phyloP scores from a whole-genome alignment of 37 sponge, comb jelly and placozoan species.

The Mnemiopsis leidyi region DNA sequence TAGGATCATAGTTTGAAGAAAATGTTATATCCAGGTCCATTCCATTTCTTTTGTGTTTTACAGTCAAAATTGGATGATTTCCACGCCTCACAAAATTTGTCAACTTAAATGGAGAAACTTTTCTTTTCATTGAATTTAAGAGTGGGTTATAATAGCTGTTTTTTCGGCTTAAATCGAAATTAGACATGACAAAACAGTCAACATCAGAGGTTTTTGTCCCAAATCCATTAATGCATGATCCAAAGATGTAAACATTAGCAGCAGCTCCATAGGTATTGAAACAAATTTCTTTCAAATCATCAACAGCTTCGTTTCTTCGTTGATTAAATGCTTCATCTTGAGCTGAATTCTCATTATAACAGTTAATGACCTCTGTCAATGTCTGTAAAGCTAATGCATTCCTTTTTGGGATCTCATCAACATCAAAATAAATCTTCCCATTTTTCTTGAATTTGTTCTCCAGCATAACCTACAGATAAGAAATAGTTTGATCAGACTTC shows the following conservation, averaged over 20 bases:
- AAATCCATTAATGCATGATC: conserved; percentile 53
- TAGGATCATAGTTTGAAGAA: not conserved
- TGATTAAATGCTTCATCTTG: conserved; percentile 34
- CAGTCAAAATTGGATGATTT: not conserved
- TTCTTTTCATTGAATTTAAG: not conserved
- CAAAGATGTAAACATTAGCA: conserved; percentile 41
- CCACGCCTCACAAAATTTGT: not conserved
- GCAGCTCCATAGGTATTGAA: not conserved
- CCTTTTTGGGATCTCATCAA: not conserved
- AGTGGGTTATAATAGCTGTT: conserved; percentile 8
- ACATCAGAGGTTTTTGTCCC: conserved; percentile 45
- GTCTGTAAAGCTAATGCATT: not conserved
- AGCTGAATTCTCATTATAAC: not conserved
- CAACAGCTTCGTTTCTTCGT: conserved; percentile 36
- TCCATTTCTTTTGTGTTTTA: not conserved
- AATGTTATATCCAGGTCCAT: conserved; percentile 40
- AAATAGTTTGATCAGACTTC: too few relatives aligned
- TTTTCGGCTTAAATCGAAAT: not conserved
- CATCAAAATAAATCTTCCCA: conserved; percentile 33
- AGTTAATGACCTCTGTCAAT: not conserved
- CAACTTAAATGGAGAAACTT: not conserved
- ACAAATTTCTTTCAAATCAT: not conserved
- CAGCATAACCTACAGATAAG: not conserved
- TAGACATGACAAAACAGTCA: conserved; percentile 39
- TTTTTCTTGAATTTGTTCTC: not conserved